Evolutionary conservation across 2,797 vertebrate species (phyloP), one percentile per base, ranked within the genome.

Genomic region (Pyrocephalus nanus): DNA sequence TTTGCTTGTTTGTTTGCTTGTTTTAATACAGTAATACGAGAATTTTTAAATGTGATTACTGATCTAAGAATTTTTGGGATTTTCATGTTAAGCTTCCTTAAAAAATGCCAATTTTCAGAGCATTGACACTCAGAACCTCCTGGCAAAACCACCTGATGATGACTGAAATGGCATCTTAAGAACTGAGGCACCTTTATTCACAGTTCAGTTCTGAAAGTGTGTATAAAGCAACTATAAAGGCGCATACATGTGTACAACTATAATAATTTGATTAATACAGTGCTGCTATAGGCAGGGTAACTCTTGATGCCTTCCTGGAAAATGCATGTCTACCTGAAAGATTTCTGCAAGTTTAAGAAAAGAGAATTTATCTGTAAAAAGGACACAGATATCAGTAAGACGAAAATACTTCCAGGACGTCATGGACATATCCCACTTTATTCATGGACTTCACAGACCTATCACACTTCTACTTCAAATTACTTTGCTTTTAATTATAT

Each of bases 161-260:
- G 94, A 93, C 74, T 89, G 94, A 94, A 96, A 93, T 12, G 53
- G 55, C 71, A 82, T 86, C 55, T 73, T 64, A 87, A 62, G 64
- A 92, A 93, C 62, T 84, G 71, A 89, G 84, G 71, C 17, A 89
- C 55, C 71, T 88, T 88, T 89, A 92, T 91, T 82, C 84, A 84
- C 66, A 81, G 78, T 26, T 78, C 15, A 55, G 69, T 93, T 70
- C 67, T 85, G 51, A 70, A 87, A 79, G n/a, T 30, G 45, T 21
- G 36, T 45, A 75, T 42, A 69, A 80, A 87, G 43, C 62, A 94
- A 57, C 69, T 84, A 72, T 58, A 72, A 75, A 87, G 78, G 30
- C 79, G 62, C 51, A 20, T 53, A 64, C 18, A 34, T 30, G 47
- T 58, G n/a, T 60, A 91, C 73, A 92, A 74, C 11, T 7, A 38